Percentiles rank a stretch among this genome's conserved stretches.
These are phyloP conservation scores for Dolomedes plantarius DNA, from an alignment of 2,888 invertebrate genomes.

Conservation along the genomic window DNA sequence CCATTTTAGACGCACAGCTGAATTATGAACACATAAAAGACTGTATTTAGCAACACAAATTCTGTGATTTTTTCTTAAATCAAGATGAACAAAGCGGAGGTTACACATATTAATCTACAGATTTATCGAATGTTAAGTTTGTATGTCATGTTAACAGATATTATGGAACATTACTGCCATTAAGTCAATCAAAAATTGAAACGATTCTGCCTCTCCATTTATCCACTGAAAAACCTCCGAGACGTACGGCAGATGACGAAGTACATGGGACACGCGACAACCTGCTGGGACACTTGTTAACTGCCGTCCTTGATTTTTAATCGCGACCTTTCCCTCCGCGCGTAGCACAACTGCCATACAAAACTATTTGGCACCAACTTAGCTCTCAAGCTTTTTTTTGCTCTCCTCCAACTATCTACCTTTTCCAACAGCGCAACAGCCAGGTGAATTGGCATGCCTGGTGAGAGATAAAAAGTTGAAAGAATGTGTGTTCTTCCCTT, in stretches of 20 bases:
- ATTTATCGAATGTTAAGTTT: too few relatives aligned
- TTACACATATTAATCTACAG: too few relatives aligned
- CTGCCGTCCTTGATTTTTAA: slow-evolving; percentile 6
- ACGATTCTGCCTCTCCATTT: too few relatives aligned
- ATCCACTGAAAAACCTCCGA: too few relatives aligned
- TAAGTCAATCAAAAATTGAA: too few relatives aligned
- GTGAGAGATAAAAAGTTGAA: neutral
- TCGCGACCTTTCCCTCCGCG: neutral
- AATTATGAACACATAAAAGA: too few relatives aligned
- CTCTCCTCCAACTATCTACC: neutral
- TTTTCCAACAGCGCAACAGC: neutral
- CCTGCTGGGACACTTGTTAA: slow-evolving; percentile 17
- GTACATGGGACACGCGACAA: neutral
- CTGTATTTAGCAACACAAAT: too few relatives aligned
- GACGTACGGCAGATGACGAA: neutral
- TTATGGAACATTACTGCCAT: too few relatives aligned
- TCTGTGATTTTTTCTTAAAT: too few relatives aligned
- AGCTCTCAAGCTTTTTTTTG: neutral
- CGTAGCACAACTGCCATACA: neutral
- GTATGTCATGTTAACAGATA: too few relatives aligned
- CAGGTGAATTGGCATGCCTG: neutral
- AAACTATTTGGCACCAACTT: slow-evolving; percentile 8
- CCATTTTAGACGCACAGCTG: too few relatives aligned
- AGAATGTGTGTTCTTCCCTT: neutral
- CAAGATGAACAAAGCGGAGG: too few relatives aligned